phyloP scores from a whole-genome alignment of 2,113 vertebrate genomes.

The Tauraco erythrolophus region DNA sequence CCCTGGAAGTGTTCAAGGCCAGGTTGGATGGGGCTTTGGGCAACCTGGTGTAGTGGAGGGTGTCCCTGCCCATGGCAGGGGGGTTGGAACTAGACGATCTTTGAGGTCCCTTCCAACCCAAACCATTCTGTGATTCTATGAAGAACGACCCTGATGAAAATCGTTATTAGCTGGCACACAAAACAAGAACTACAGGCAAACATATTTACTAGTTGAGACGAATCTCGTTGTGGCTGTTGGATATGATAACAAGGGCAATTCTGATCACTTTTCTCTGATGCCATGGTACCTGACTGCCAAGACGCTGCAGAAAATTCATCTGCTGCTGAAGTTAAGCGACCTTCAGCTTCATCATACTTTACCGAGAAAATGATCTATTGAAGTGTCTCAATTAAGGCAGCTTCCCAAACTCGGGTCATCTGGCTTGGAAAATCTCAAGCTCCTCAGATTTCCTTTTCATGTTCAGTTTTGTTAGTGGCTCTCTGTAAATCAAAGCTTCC shows the following conservation, averaged over 20 bases:
- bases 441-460: neutral
- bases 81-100: no score
- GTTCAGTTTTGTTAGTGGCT: neutral
- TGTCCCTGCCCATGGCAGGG: no score
- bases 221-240: neutral
- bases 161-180: no score
- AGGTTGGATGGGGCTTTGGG: no score
- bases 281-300: neutral
- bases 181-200: neutral
- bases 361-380: neutral
- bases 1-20: no score
- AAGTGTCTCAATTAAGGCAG: neutral
- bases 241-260: neutral
- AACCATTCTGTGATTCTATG: no score
- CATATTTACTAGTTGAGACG: neutral
- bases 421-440: neutral
- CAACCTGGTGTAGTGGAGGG: no score
- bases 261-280: neutral
- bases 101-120: no score
- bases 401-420: neutral
- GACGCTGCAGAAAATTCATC: neutral
- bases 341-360: neutral
- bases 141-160: neutral
- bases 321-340: neutral
- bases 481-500: neutral